These are phyloP conservation scores for Heliconius nattereri DNA, from an alignment of 1,140 invertebrate genomes.

Conservation along the genomic window DNA sequence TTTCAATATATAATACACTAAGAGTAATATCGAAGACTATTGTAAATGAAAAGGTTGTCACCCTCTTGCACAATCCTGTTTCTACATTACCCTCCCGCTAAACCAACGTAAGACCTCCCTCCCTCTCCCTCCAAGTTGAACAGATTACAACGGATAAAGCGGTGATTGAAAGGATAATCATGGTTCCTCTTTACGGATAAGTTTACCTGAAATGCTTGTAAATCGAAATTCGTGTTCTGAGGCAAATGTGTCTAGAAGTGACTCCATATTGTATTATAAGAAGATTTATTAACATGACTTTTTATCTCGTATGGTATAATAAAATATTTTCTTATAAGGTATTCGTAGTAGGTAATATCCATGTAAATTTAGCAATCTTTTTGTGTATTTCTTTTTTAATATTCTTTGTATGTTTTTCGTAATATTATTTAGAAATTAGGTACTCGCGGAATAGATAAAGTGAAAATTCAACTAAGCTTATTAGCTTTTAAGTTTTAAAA, in stretches of 20 bases:
- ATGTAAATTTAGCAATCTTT: no score
- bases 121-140: slow-evolving; percentile 36
- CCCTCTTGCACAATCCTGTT: slow-evolving; percentile 23
- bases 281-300: neutral
- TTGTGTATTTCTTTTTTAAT: no score
- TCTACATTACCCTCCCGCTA: slow-evolving; percentile 26
- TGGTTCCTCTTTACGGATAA: slow-evolving; percentile 51
- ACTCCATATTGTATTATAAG: neutral
- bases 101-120: slow-evolving; percentile 44
- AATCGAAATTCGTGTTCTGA: slow-evolving; percentile 47
- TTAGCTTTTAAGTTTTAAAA: no score
- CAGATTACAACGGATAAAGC: slow-evolving; percentile 57
- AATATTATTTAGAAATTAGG: no score
- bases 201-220: slow-evolving; percentile 63
- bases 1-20: neutral
- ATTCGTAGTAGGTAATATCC: no score
- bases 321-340: neutral
- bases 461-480: neutral
- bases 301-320: neutral
- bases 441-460: neutral
- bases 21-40: neutral
- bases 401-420: no score
- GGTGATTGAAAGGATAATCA: slow-evolving; percentile 55
- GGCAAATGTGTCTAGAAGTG: slow-evolving; percentile 38
- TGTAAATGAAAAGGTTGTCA: slow-evolving; percentile 8